These are phyloP conservation scores for Lasioglossum baleicum DNA, from an alignment of 1,140 invertebrate genomes.

Conservation along the genomic window DNA sequence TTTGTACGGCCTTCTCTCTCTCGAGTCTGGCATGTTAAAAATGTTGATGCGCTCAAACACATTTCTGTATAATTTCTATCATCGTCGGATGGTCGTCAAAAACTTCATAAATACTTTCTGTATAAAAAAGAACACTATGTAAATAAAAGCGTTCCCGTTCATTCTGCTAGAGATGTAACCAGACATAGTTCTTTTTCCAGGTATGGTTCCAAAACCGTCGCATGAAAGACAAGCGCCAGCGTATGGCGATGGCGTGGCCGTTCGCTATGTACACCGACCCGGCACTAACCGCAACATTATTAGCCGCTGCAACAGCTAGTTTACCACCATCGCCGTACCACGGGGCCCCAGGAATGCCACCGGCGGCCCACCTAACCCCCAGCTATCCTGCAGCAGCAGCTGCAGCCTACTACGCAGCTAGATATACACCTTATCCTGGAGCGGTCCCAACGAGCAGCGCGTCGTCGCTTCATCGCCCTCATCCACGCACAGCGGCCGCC, in stretches of 20 bases:
- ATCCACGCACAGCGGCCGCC: constrained; percentile 41
- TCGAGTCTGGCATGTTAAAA: no score
- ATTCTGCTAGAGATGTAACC: no score
- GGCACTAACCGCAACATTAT: constrained; percentile 92
- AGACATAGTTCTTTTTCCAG: constrained; percentile 76
- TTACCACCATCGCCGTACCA: constrained; percentile 78
- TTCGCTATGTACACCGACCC: constrained; percentile 96
- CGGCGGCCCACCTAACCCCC: constrained; percentile 69
- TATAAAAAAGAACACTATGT: no score
- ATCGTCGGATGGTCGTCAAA: no score
- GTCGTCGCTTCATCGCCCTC: constrained; percentile 60
- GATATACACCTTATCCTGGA: constrained; percentile 67
- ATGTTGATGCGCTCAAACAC: no score
- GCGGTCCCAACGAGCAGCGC: constrained; percentile 27
- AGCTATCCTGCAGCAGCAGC: constrained; percentile 68
- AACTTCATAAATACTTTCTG: no score
- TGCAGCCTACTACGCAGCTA: constrained; percentile 68
- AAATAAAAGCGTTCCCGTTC: no score
- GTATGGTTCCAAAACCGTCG: constrained; percentile 99
- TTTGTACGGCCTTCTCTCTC: no score
- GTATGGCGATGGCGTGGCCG: constrained; percentile 96
- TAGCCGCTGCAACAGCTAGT: constrained; percentile 90
- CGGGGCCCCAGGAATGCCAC: constrained; percentile 71
- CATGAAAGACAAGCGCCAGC: constrained; percentile 99
- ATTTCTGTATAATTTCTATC: no score